Base-by-base conservation (phyloP, 2,888 invertebrate genomes). In the Zhuqinia jingwanae region DNA sequence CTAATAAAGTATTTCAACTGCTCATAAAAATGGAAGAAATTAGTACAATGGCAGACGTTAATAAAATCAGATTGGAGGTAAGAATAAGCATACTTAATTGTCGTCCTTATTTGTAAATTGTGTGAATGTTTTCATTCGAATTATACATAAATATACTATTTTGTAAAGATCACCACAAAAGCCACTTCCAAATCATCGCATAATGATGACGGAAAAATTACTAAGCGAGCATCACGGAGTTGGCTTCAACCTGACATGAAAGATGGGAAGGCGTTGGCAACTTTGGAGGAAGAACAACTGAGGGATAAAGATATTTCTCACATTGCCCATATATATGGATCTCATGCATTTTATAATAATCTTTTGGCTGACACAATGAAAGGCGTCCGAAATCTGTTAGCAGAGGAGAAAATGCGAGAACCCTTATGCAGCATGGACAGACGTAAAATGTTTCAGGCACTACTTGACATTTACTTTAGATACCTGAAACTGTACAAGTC, bases 401-500 rank as follows among this genome's bases (percentile, higher is more conserved):
- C 73, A 15, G 89, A 88, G 22, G 90, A 90, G 36, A 85, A 87
- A 47, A 80, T 78, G 11, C 58, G 50, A 92, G 93, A 36, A 92
- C 92, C 89, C 93, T 11, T 65, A 13, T 45, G 68, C 10, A 58
- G 22, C 6, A 27, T 93, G 81, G 95, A 96, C 68, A 93, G 94
- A 50, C 92, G 93, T 27, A 94, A 94, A 75, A 94, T 95, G 1
- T 94, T 95, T 76, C 93, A 94, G 0, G 92, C 94, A 6, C 93
- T 96, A 0, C 94, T 95, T 20, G 95, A 95, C 85, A 93, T 98
- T 76, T 97, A 97, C 92, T 93, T 97, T 1, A 95, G 96, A 91
- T 98, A 98, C 92, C 96, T 97, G 5, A 93, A 95, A 27, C 94
- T 96, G 0, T 94, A 96, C 25, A 95, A 96, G 89, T 95, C 94